phyloP scores from a whole-genome alignment of 2,888 invertebrate genomes.

The Chymomyza procnemis region DNA sequence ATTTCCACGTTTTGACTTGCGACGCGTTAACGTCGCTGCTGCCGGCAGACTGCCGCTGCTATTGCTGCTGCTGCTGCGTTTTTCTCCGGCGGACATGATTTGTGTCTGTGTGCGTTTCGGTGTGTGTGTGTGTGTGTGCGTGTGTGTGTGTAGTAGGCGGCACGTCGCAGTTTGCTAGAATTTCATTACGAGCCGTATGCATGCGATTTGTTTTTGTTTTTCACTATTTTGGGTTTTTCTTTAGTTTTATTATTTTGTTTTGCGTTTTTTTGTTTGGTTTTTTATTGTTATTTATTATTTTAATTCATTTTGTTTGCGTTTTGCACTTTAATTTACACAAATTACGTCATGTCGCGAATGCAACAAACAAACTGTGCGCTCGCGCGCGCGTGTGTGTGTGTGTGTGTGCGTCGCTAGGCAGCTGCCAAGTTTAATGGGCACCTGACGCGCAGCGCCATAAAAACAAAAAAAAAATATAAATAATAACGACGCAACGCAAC shows the following conservation, averaged over 20 bases:
- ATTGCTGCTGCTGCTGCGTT: constrained; percentile 20
- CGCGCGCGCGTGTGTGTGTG: constrained; percentile 34
- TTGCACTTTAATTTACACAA: constrained; percentile 42
- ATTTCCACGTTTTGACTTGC: constrained; percentile 76
- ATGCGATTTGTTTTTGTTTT: not conserved
- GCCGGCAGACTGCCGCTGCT: constrained; percentile 20
- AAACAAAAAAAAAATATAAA: not conserved
- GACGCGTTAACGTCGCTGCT: constrained; percentile 48
- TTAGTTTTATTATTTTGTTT: too few species aligned
- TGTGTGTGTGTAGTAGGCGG: too few species aligned
- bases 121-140: too few species aligned
- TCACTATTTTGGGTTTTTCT: not conserved
- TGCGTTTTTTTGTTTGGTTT: too few species aligned
- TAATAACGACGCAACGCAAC: not conserved
- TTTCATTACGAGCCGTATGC: not conserved
- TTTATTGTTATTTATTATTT: not conserved
- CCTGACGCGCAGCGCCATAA: not conserved
- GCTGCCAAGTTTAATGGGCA: constrained; percentile 1
- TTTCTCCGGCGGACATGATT: constrained; percentile 20
- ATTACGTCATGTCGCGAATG: constrained; percentile 58
- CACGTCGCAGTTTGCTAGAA: not conserved
- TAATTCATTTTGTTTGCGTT: constrained; percentile 14
- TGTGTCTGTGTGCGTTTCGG: not conserved
- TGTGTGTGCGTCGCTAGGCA: constrained; percentile 7
- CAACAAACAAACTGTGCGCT: too few species aligned